These are phyloP conservation scores for Caenorhabditis tropicalis DNA, from an alignment of 1,140 invertebrate species.

Conservation along the genomic window DNA sequence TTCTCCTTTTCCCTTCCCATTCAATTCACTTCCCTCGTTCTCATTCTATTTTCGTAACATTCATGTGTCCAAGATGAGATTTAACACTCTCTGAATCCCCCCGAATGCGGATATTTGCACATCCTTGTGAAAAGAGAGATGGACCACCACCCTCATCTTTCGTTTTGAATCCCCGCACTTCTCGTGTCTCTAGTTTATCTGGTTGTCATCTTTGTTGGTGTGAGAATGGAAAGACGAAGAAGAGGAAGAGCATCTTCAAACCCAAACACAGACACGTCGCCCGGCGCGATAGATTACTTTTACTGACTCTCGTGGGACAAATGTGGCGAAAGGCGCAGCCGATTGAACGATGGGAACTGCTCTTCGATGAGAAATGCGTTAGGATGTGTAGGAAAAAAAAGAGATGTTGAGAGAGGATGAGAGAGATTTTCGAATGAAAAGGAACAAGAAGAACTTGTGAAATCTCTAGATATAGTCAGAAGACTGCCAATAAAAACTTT, in stretches of 20 bases:
- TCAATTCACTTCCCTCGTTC: too few species aligned
- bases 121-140: background rate
- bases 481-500: background rate
- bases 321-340: constrained; percentile 38
- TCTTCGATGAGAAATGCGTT: background rate
- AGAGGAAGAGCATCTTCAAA: background rate
- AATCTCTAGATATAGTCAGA: background rate
- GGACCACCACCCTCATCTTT: background rate
- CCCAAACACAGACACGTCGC: background rate
- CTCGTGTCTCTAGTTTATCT: constrained; percentile 38
- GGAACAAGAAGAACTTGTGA: background rate
- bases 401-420: background rate
- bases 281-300: constrained; percentile 11
- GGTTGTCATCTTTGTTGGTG: constrained; percentile 30
- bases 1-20: background rate
- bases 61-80: too few species aligned
- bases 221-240: background rate
- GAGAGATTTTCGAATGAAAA: background rate
- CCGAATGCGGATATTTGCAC: background rate
- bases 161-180: background rate
- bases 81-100: background rate
- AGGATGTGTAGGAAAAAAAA: background rate
- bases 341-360: background rate
- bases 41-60: too few species aligned
- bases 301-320: constrained; percentile 28